phyloP scores from a whole-genome alignment of 2,888 invertebrate species.

The Quadroppia sp. region DNA sequence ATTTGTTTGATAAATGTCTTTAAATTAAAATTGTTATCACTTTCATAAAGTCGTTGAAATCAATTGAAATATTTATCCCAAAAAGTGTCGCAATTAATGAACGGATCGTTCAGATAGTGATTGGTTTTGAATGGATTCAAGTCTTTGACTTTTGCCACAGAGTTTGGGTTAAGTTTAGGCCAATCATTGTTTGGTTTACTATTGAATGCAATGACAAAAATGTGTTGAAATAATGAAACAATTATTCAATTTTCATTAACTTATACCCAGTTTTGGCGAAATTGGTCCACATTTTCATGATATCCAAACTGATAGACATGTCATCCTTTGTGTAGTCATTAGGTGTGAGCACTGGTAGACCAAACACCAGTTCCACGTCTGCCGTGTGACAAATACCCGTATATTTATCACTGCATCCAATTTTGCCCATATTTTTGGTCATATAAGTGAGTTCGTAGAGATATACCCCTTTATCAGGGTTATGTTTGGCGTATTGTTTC shows the following conservation, averaged over 20 bases:
- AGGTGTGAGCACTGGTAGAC: background rate
- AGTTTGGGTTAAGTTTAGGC: background rate
- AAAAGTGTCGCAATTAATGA: too few species aligned
- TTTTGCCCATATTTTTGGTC: background rate
- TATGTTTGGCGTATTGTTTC: conserved; percentile 21
- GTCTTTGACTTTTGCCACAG: background rate
- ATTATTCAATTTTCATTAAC: background rate
- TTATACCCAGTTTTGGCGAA: conserved; percentile 37
- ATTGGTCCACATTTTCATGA: conserved; percentile 36
- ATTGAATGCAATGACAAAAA: background rate
- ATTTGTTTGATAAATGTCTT: too few species aligned
- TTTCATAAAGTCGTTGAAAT: too few species aligned
- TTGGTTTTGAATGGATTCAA: background rate
- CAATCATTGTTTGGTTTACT: background rate
- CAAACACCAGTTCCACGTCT: background rate
- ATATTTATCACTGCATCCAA: background rate
- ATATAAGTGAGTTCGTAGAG: background rate
- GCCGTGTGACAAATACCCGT: conserved; percentile 12
- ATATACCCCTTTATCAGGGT: background rate
- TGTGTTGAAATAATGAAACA: background rate
- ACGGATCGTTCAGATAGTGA: background rate
- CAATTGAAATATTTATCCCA: too few species aligned
- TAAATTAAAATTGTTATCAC: too few species aligned
- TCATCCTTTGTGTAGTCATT: background rate
- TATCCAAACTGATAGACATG: background rate